phyloP scores from a whole-genome alignment of 2,113 vertebrate species.

The Oceanites oceanicus region DNA sequence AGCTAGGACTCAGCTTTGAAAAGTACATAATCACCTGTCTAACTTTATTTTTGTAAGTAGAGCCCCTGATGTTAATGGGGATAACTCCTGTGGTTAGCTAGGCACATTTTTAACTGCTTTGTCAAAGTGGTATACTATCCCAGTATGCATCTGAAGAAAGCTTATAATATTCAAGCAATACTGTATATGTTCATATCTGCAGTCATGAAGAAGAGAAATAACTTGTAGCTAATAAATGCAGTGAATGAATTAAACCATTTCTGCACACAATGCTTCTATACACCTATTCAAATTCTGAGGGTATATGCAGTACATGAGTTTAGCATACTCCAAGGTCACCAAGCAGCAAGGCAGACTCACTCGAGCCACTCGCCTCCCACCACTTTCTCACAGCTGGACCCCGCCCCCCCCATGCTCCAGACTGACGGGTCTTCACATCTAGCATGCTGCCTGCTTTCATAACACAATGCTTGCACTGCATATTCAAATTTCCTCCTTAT shows the following conservation, averaged over 20 bases:
- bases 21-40: neutral
- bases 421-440: neutral
- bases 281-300: neutral
- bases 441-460: no score
- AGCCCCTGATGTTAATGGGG: neutral
- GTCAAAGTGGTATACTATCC: neutral
- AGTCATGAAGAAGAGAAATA: neutral
- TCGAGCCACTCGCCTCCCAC: rapidly evolving
- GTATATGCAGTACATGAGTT: neutral
- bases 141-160: neutral
- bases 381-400: neutral
- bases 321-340: neutral
- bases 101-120: neutral
- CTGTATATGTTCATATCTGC: no score
- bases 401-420: rapidly evolving
- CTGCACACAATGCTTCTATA: neutral
- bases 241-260: neutral
- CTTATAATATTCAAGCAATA: neutral
- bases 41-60: neutral
- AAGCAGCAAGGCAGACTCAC: neutral
- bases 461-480: neutral
- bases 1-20: neutral
- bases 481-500: neutral
- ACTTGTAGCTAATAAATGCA: neutral
- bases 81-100: neutral